Base-by-base conservation (phyloP, 2,888 invertebrate genomes). In the Andrena hattorfiana region DNA sequence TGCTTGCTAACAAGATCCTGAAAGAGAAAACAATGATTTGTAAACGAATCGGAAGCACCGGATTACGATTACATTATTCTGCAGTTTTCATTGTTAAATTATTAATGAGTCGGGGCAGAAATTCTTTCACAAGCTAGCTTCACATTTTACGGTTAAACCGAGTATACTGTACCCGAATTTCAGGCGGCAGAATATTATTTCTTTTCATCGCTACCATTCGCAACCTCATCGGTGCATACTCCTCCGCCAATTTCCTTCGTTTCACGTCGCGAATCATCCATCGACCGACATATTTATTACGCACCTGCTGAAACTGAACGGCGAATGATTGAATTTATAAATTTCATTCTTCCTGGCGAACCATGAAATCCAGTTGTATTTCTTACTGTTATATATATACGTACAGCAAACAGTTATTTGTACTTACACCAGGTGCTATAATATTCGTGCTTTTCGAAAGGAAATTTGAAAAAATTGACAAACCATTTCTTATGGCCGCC, bases 191-290 rank as follows among this genome's bases (percentile, higher is more conserved):
- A 83, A 99, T 96, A 90, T 97, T 96, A 92, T 98, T 98, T 93
- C 97, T 97, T 76, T 98, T 96, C 77, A 99, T 92, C 0, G 97
- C 96, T 93, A 98, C 97, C 0, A 98, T 95, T 77, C 99, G 96
- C 75, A 98, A 94, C 85, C 99, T 95, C 79, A 97, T 96, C 1
- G 97, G 95, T 60, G 97, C 97, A 93, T 96, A 95, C 92, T 98
- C 96, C 54, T 96, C 96, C 0, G 97, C 96, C 91, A 96, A 95
- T 90, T 96, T 96, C 72, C 99, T 95, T 48, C 97, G 95, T 92
- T 98, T 98, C 0, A 97, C 97, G 94, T 99, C 99, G 84, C 97
- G 95, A 64, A 97, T 95, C 97, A 98, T 99, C 91, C 83, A 84
- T 10, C 71, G 74, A n/a, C 97, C 97, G 62, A 95, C 95, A 51